A percentile compares a stretch with the other conserved stretches of the same genome.
These are phyloP conservation scores for Balearica regulorum DNA, from an alignment of 2,797 vertebrate species.

Conservation along the genomic window DNA sequence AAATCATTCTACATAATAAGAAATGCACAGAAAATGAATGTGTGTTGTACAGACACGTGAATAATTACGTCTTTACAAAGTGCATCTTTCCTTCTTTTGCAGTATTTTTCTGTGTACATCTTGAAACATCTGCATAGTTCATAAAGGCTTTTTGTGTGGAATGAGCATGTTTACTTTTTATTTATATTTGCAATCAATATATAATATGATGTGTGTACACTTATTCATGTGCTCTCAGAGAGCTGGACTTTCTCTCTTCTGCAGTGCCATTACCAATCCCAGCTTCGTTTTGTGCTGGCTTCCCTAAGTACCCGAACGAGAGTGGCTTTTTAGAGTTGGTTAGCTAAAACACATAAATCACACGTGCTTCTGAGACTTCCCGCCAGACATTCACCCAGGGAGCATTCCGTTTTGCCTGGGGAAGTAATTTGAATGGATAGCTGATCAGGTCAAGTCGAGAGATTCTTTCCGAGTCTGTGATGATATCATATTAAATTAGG, in stretches of 20 bases:
- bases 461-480: background rate
- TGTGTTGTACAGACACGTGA: background rate
- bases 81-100: background rate
- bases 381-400: background rate
- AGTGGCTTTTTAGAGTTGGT: background rate
- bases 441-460: background rate
- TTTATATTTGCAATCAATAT: background rate
- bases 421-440: background rate
- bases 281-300: background rate
- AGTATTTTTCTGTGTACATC: background rate
- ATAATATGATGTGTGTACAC: background rate
- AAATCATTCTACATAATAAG: background rate
- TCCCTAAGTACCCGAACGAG: background rate
- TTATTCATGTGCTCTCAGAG: background rate
- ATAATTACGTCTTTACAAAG: background rate
- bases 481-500: slow-evolving; percentile 16
- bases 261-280: background rate
- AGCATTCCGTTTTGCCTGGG: background rate
- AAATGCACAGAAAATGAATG: background rate
- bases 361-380: background rate
- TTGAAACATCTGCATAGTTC: background rate
- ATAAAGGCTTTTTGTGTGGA: background rate
- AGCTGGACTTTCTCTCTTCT: background rate
- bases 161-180: background rate
- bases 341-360: slow-evolving; percentile 12